phyloP scores from a whole-genome alignment of 2,113 vertebrate species.

The Leucoraja erinaceus region DNA sequence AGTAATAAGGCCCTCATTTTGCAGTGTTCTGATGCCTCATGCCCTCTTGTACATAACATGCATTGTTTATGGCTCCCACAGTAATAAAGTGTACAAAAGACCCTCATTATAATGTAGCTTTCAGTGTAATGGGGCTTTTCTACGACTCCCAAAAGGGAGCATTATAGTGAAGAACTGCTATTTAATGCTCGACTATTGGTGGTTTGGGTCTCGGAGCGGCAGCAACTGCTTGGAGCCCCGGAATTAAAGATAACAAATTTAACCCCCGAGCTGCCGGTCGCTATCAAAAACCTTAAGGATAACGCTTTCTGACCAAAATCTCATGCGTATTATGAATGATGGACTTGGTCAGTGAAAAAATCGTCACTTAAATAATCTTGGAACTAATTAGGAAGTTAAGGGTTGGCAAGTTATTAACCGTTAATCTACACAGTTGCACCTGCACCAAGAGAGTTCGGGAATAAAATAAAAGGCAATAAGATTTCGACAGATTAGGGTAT shows the following conservation, averaged over 20 bases:
- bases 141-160: conserved; percentile 19
- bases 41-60: conserved; percentile 36
- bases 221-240: background rate
- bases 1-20: conserved; percentile 37
- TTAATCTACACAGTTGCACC: background rate
- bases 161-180: conserved; percentile 32
- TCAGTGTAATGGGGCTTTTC: conserved; percentile 34
- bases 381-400: conserved; percentile 35
- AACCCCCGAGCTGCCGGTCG: background rate
- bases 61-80: conserved; percentile 36
- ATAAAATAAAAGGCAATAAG: background rate
- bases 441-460: background rate
- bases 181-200: conserved; percentile 28
- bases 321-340: background rate
- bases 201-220: background rate
- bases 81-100: conserved; percentile 38
- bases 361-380: conserved; percentile 19
- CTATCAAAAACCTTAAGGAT: background rate
- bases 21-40: conserved; percentile 27
- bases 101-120: conserved; percentile 37
- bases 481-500: conserved; percentile 52
- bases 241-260: background rate
- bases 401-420: conserved; percentile 18
- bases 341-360: conserved; percentile 19
- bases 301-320: background rate